Evolutionary conservation across 2,888 invertebrate species (phyloP), one percentile per base, ranked within the genome.

Genomic region (Antitype chi): DNA sequence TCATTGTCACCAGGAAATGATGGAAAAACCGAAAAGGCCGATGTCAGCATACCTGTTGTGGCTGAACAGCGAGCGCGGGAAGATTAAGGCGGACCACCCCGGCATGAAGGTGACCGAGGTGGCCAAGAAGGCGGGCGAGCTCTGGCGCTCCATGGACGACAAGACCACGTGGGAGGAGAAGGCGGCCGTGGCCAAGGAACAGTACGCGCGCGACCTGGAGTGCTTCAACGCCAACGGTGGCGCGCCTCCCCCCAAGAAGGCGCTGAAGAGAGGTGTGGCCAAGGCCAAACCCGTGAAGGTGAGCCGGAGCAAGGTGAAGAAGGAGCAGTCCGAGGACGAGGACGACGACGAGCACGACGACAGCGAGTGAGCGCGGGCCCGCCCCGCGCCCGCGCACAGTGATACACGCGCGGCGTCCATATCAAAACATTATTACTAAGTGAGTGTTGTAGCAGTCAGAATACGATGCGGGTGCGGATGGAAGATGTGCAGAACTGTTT

Each of bases 111-210:
- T 99, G 15, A 98, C 98, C 11, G 99, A 99, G 88, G 97, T 99
- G 78, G 98, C 99, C n/a, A 99, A 98, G 94, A 98, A 98, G 91
- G 99, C 98, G 55, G 99, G 99, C 55, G 99, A 99, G 95, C 96
- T 98, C 96, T 99, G 99, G 99, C 98, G 98, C 88, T 98, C 97
- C 83, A 94, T 99, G 89, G 98, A 97, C 86, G 98, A 98, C 89
- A 99, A 98, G 96, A 97, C 97, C 98, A 98, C 98, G 96, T 99
- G 98, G 98, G 99, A 99, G 89, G 97, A 97, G 82, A 98, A 98
- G 94, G 98, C 98, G 4, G 97, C 97, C 43, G 98, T 98, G 91
- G 98, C 98, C 76, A 99, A 99, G 95, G 98, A 98, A 91, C 98
- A 98, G 76, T 99, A 99, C 92, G 97, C 97, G 60, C 97, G 97